These are phyloP conservation scores for Xiphorhynchus elegans DNA, from an alignment of 2,113 vertebrate species.

Conservation along the genomic window DNA sequence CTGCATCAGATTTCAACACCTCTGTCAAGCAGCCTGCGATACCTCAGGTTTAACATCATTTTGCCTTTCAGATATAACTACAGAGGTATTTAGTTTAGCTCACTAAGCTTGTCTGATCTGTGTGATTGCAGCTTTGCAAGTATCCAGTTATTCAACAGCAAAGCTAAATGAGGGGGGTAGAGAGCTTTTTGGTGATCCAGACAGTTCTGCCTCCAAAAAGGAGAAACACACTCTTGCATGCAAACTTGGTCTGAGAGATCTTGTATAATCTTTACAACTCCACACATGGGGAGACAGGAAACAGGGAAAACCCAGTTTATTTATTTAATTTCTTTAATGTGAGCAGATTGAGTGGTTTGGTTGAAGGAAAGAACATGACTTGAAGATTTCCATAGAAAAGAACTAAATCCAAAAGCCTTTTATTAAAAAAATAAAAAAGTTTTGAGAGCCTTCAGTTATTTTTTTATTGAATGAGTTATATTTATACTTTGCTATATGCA, in stretches of 20 bases:
- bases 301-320: neutral
- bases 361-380: neutral
- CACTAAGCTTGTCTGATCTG: neutral
- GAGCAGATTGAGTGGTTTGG: neutral
- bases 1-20: conserved; percentile 52
- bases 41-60: neutral
- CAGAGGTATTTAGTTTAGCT: neutral
- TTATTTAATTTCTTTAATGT: neutral
- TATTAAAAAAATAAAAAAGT: neutral
- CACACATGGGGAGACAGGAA: neutral
- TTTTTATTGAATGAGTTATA: conserved; percentile 35
- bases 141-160: neutral
- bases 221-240: neutral
- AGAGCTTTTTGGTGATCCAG: neutral
- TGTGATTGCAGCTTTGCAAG: neutral
- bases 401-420: neutral
- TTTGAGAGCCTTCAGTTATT: neutral
- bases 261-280: neutral
- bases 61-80: conserved; percentile 1
- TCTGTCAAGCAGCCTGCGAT: neutral
- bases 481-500: conserved; percentile 10
- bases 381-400: conserved; percentile 1
- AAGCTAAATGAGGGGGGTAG: neutral
- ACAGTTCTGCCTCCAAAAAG: neutral
- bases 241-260: neutral